These are phyloP conservation scores for Bufo bufo DNA, from an alignment of 2,113 vertebrate genomes.

Conservation along the genomic window DNA sequence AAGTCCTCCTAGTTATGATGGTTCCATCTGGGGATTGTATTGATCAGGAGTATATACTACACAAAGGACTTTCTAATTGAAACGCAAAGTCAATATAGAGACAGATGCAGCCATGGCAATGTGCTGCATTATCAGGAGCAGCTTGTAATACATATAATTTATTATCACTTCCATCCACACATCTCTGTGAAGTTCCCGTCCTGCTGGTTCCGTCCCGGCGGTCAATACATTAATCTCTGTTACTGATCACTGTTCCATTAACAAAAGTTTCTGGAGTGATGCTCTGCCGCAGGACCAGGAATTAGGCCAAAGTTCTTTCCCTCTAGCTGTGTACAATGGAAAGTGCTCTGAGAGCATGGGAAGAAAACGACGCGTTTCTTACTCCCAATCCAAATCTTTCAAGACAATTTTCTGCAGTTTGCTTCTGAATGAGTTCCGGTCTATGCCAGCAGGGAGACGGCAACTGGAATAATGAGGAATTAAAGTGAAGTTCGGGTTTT, in stretches of 20 bases:
- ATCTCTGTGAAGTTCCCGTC: background rate
- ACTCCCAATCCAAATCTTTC: constrained; percentile 26
- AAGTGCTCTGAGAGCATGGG: constrained; percentile 38
- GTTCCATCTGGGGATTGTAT: background rate
- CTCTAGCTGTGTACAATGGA: constrained; percentile 20
- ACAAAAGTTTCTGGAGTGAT: constrained; percentile 39
- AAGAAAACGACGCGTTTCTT: constrained; percentile 27
- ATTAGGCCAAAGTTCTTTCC: constrained; percentile 34
- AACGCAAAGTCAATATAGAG: background rate
- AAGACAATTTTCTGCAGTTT: constrained; percentile 42
- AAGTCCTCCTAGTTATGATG: background rate
- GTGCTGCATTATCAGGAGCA: background rate
- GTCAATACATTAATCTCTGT: constrained; percentile 36
- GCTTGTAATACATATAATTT: background rate
- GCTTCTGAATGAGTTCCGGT: constrained; percentile 40
- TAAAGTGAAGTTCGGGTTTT: background rate
- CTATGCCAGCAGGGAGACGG: background rate
- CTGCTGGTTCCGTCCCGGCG: background rate
- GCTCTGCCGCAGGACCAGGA: constrained; percentile 31
- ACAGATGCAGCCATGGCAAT: background rate
- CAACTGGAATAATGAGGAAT: constrained; percentile 24
- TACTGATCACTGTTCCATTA: constrained; percentile 39
- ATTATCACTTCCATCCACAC: background rate
- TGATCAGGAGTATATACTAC: background rate
- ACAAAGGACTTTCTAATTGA: background rate